phyloP scores from a whole-genome alignment of 2,888 invertebrate species.

The Scaptomyza caliginosa region DNA sequence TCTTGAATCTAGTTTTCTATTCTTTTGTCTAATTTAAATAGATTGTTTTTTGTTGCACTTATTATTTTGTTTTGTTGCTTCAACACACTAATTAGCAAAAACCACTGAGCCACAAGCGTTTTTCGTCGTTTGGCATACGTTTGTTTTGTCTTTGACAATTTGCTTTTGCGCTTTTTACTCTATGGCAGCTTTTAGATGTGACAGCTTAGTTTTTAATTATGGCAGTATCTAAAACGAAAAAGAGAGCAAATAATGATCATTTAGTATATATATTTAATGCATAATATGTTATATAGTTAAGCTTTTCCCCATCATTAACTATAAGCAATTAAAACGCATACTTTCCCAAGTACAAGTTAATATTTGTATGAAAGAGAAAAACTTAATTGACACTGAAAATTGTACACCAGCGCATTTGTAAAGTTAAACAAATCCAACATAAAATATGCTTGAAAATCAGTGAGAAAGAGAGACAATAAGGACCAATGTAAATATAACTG shows the following conservation, averaged over 20 bases:
- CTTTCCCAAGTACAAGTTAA: neutral
- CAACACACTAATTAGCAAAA: constrained; percentile 56
- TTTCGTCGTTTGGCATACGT: constrained; percentile 35
- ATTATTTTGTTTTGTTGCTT: neutral
- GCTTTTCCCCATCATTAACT: neutral
- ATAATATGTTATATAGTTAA: too few species aligned
- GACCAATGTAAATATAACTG: constrained; percentile 57
- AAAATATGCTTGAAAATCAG: constrained; percentile 10
- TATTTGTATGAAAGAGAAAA: neutral
- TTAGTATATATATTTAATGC: too few species aligned
- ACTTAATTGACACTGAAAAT: constrained; percentile 63
- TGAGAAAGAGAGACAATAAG: constrained; percentile 7
- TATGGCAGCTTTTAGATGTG: constrained; percentile 13
- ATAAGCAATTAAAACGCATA: neutral
- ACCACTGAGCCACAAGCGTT: constrained; percentile 39
- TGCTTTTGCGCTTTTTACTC: constrained; percentile 20
- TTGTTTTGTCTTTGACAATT: constrained; percentile 40
- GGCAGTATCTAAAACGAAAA: constrained; percentile 10
- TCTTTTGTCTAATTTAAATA: constrained; percentile 48
- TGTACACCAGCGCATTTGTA: constrained; percentile 66
- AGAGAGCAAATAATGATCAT: neutral
- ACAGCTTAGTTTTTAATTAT: constrained; percentile 13
- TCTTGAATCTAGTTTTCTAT: constrained; percentile 2
- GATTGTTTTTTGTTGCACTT: constrained; percentile 34
- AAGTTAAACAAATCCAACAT: constrained; percentile 53